A percentile compares a stretch with the other conserved stretches of the same genome.
These are phyloP conservation scores for Phrynocephalus versicolor DNA, from an alignment of 2,113 vertebrate species.

Conservation along the genomic window DNA sequence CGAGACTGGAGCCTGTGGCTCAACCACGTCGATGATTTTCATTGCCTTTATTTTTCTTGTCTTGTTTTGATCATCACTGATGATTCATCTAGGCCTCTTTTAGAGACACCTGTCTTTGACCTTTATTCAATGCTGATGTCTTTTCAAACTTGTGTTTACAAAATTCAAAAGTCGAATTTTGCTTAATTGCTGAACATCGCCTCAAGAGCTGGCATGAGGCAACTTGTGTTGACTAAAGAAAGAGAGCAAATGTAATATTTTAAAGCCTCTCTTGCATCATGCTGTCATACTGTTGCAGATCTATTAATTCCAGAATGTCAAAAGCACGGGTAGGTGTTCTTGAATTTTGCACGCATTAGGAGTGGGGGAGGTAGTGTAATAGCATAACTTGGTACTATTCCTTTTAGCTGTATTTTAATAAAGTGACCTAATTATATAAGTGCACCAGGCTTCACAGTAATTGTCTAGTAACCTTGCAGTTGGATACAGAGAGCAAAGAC, in stretches of 20 bases:
- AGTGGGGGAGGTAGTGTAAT: too few species aligned
- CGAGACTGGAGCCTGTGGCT: too few species aligned
- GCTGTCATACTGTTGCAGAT: neutral
- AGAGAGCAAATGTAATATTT: neutral
- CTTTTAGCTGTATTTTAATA: too few species aligned
- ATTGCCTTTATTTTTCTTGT: neutral
- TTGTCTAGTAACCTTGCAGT: too few species aligned
- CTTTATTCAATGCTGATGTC: neutral
- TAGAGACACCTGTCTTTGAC: neutral
- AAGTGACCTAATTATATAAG: too few species aligned
- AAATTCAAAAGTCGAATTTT: neutral
- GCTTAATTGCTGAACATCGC: neutral
- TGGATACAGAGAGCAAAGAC: too few species aligned
- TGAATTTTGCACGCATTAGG: neutral
- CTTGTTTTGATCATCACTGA: neutral
- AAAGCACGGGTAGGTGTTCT: neutral
- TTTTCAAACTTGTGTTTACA: neutral
- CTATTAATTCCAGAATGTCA: neutral
- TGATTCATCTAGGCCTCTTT: neutral
- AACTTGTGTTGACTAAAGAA: neutral
- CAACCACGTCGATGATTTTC: too few species aligned
- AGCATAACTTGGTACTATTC: too few species aligned
- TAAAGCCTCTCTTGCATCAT: neutral
- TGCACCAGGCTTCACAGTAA: too few species aligned
- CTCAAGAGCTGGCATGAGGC: neutral